Evolutionary conservation across 2,797 vertebrate species (phyloP).

Genomic region (Lacerta bilineata): DNA sequence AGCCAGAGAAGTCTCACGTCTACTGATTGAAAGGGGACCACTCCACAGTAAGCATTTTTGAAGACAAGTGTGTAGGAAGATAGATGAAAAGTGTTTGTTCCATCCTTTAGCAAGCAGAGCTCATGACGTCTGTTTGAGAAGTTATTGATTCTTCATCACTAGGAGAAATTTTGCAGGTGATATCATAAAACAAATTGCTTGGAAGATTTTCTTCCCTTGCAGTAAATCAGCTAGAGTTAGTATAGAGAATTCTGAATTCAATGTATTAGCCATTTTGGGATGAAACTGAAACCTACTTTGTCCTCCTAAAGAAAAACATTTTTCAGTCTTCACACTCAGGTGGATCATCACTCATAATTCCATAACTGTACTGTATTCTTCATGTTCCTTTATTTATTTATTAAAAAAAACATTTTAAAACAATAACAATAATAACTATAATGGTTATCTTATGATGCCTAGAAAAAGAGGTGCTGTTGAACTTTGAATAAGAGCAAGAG

Average conservation of each 20-base stretch:
- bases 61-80: constrained; percentile 17
- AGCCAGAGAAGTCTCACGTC: neutral
- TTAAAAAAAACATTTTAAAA: neutral
- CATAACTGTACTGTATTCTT: neutral
- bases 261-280: neutral
- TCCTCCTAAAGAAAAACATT: neutral
- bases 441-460: neutral
- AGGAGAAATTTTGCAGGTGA: constrained; percentile 47
- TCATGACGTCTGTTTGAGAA: constrained; percentile 7
- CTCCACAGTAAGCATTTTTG: neutral
- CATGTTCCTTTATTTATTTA: neutral
- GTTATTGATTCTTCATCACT: constrained; percentile 51
- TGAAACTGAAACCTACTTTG: neutral
- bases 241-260: neutral
- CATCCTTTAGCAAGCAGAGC: neutral
- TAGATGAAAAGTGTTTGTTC: constrained; percentile 16
- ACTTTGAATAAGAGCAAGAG: neutral
- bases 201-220: neutral
- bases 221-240: neutral
- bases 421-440: neutral
- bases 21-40: constrained; percentile 1
- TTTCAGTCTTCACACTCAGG: neutral
- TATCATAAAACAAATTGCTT: constrained; percentile 22
- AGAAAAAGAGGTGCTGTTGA: neutral
- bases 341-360: neutral